Conservation (phyloP, 2,797 vertebrate species). For the Hippopotamyrus pictus region DNA sequence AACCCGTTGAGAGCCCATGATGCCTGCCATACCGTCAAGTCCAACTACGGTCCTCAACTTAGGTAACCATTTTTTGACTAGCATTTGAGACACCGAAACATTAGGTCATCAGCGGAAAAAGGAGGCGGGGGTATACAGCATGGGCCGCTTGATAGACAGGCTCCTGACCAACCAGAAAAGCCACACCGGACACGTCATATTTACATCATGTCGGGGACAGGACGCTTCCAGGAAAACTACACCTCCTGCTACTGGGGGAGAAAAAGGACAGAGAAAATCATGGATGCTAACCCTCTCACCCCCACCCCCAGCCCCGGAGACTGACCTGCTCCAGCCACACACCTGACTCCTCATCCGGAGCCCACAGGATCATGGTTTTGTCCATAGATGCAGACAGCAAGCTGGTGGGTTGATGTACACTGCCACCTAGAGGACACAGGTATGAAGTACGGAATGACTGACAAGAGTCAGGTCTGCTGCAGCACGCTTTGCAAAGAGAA, state of each 20-base stretch:
- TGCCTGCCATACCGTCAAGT: neutral
- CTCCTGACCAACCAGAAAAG: neutral
- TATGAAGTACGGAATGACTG: neutral
- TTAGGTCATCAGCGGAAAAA: neutral
- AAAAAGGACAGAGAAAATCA: conserved; percentile 27
- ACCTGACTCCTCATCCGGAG: conserved; percentile 85
- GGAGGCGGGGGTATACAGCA: neutral
- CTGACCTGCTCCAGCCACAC: conserved; percentile 92
- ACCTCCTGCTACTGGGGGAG: too few species aligned
- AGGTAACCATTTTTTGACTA: neutral
- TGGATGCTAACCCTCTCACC: neutral
- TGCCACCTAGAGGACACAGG: conserved; percentile 63
- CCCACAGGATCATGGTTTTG: conserved; percentile 96
- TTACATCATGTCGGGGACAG: neutral
- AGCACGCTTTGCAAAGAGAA: neutral
- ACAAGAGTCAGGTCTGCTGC: neutral
- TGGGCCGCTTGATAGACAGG: neutral
- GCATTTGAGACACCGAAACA: neutral
- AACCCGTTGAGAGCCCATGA: neutral
- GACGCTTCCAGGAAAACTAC: neutral
- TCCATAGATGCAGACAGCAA: conserved; percentile 93
- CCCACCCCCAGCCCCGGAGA: conserved; percentile 12
- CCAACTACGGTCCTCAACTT: neutral
- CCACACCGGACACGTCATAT: neutral
- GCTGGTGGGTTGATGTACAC: conserved; percentile 73